Base-by-base conservation (phyloP, 2,113 vertebrate genomes). In the Holacanthus passer region DNA sequence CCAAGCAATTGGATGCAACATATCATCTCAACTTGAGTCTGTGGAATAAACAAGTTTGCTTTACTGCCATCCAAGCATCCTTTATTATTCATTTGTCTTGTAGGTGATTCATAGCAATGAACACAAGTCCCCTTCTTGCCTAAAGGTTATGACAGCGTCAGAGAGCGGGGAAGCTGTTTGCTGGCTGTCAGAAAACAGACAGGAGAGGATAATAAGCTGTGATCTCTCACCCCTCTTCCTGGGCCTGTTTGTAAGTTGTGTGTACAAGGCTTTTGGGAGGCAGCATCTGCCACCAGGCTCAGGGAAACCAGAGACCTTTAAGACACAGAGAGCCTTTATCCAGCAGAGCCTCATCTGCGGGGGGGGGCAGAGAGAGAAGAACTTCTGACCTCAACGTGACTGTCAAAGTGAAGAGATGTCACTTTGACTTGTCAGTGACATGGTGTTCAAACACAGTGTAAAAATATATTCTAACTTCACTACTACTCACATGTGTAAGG, bases 191-290 rank as follows among this genome's bases (percentile, higher is more conserved):
- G 77, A 73, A n/a, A 53, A 81, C 68, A 80, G 73, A 86, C 50
- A 52, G 19, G 24, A 32, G 32, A n/a, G 19, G 73, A 88, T 71
- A 82, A 81, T 73, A 75, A 58, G 59, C 71, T 50, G 66, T 66
- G 85, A 84, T 79, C 85, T 69, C 27, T 93, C 77, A 85, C 83
- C 67, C 84, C 66, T 63, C 70, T 84, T 72, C 58, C 67, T 67
- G 24, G 41, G 24, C 70, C 73, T 81, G 87, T 86, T 87, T 85
- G 77, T 62, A 90, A 83, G 60, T 83, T 89, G 77, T 91, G 89
- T 90, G 88, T 89, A 79, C 82, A 45, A 27, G 55, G 65, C 76
- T 91, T 86, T 93, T 92, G 74, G 76, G 88, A 91, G 90, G 87
- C 91, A 92, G 79, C 82, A 70, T 90, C 82, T 88, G 89, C 80